These are phyloP conservation scores for Symphodus melops DNA, from an alignment of 2,113 vertebrate genomes.

Conservation along the genomic window DNA sequence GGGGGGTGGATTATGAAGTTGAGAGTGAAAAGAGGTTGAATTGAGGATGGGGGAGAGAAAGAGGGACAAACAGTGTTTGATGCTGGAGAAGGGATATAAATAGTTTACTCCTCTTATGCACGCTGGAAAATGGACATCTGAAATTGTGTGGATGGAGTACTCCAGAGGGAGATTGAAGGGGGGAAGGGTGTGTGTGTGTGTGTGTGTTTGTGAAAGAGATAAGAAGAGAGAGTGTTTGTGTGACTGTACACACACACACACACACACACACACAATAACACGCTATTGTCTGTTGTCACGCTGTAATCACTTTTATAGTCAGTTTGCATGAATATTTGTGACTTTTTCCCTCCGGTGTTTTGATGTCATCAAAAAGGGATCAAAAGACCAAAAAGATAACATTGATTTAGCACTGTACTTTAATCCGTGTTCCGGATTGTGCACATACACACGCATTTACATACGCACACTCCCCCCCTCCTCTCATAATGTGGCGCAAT, in stretches of 20 bases:
- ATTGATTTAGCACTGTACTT: constrained; percentile 39
- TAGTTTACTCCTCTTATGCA: constrained; percentile 73
- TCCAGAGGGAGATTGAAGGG: constrained; percentile 50
- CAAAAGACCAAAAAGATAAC: constrained; percentile 33
- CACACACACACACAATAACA: constrained; percentile 4
- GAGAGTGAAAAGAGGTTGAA: constrained; percentile 30
- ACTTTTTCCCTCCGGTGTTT: constrained; percentile 21
- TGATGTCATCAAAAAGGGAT: constrained; percentile 24
- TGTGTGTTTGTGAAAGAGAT: constrained; percentile 19
- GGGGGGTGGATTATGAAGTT: constrained; percentile 61
- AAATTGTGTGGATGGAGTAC: constrained; percentile 66
- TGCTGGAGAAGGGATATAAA: constrained; percentile 71
- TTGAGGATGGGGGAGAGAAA: constrained; percentile 19
- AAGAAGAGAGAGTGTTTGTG: constrained; percentile 20
- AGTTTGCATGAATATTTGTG: constrained; percentile 31
- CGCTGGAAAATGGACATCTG: constrained; percentile 72
- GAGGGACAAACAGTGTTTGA: constrained; percentile 54
- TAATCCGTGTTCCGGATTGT: constrained; percentile 53
- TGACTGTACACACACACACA: neutral
- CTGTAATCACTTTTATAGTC: constrained; percentile 46
- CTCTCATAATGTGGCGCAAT: constrained; percentile 58
- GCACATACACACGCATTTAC: constrained; percentile 40
- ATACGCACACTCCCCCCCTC: constrained; percentile 27
- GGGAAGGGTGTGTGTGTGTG: constrained; percentile 17
- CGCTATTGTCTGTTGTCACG: constrained; percentile 33